A percentile compares a stretch with the other conserved stretches of the same genome.
Evolutionary conservation across 2,113 vertebrate genomes (phyloP).

Genomic region (Lampris megalopsis): DNA sequence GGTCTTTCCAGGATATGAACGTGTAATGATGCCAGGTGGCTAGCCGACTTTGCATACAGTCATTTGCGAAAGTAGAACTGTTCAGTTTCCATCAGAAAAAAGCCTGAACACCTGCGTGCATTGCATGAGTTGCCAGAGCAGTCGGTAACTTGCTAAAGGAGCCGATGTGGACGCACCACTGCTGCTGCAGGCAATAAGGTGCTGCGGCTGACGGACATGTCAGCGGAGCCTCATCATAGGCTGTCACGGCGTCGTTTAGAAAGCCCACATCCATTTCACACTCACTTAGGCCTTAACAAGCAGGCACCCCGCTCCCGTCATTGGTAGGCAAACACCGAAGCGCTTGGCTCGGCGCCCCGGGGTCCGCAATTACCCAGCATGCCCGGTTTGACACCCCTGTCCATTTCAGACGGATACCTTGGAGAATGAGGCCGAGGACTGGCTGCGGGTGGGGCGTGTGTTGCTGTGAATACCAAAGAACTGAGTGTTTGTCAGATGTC

Average conservation of each 20-base stretch:
- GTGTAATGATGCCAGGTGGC: slow-evolving; percentile 6
- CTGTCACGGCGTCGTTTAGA: slow-evolving; percentile 57
- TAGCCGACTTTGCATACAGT: slow-evolving; percentile 33
- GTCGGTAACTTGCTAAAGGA: slow-evolving; percentile 27
- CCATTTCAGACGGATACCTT: slow-evolving; percentile 32
- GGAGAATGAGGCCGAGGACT: background rate
- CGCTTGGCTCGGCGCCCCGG: slow-evolving; percentile 24
- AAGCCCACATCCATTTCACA: slow-evolving; percentile 66
- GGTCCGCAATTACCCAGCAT: slow-evolving; percentile 58
- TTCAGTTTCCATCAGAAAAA: slow-evolving; percentile 16
- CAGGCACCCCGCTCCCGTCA: slow-evolving; percentile 35
- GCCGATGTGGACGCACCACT: slow-evolving; percentile 30
- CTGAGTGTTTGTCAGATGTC: slow-evolving; percentile 31
- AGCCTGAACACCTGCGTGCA: slow-evolving; percentile 47
- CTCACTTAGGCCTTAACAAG: slow-evolving; percentile 63
- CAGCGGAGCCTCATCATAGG: slow-evolving; percentile 52
- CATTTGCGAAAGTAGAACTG: slow-evolving; percentile 36
- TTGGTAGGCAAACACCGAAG: slow-evolving; percentile 59
- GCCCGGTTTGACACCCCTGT: slow-evolving; percentile 39
- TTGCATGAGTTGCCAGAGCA: slow-evolving; percentile 27
- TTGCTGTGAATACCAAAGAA: slow-evolving; percentile 24
- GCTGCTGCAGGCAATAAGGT: slow-evolving; percentile 16
- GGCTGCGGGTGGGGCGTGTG: slow-evolving; percentile 11
- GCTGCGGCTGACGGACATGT: slow-evolving; percentile 19
- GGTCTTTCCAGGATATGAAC: background rate